Base-by-base conservation (phyloP, 2,888 invertebrate genomes). In the Synergus gifuensis region DNA sequence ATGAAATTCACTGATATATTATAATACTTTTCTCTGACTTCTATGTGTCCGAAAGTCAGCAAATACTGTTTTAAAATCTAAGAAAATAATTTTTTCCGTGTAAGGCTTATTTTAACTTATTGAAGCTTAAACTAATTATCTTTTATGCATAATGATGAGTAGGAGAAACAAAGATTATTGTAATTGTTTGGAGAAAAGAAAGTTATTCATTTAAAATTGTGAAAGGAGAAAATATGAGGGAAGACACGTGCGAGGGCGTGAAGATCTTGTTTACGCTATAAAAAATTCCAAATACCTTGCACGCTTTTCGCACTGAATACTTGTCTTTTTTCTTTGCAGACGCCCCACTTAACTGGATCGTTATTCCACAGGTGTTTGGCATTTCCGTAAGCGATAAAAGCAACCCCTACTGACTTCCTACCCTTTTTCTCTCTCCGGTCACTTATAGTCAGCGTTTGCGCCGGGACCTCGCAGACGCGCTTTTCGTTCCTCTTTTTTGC, bases 291-390 rank as follows among this genome's bases (percentile, higher is more conserved):
- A 78, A 83, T 87, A 83, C 86, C 82, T 86, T 84, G 83, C 81
- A 82, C 83, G 82, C 81, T 82, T 83, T 82, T 83, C 79, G 81
- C 82, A 81, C 82, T 85, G 88, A 87, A 88, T 87, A 87, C 88
- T 89, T 88, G 85, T 83, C 88, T 89, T 90, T 90, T 90, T 90
- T 88, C 89, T 90, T 89, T 85, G 85, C 85, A 87, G 89, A 87
- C 88, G 88, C 88, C 88, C 88, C 88, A 89, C 90, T 89, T 90
- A 88, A 86, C 87, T 87, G 87, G 87, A 88, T 87, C 88, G 89
- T 89, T 90, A 91, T 90, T 92, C 92, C 91, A 92, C 92, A 92
- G 92, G 92, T 92, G 92, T 92, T 91, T 91, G 91, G 90, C 90
- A 90, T 91, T 91, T 90, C 90, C 90, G 90, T 90, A 89, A 90